Base-by-base conservation (phyloP, 1,140 invertebrate species). In the Diabrotica undecimpunctata region DNA sequence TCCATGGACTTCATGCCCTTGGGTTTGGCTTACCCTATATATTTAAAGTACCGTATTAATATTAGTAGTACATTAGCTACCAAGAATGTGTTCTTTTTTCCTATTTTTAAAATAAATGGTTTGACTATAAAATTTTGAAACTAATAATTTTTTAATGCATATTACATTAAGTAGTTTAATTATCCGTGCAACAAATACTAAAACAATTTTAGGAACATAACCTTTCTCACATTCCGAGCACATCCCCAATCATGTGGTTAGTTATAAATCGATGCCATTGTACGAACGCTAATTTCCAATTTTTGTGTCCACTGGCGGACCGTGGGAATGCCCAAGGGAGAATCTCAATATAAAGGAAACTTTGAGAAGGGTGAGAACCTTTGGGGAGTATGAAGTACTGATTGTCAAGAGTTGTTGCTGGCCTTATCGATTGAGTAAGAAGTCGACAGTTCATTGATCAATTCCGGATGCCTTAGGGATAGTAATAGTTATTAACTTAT, bases 341-440 rank as follows among this genome's bases (percentile, higher is more conserved):
- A 46, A 46, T 46, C 41, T 46, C 41, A 46, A 46, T 46, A 46
- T 46, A 46, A 46, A 46, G n/a, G 41, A 46, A 46, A 46, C 41
- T 46, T 46, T 46, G 41, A 46, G 8, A 6, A 46, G 41, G 41
- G 41, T 46, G 41, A 46, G 8, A 46, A 46, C 5, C 41, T 46
- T 4, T n/a, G 3, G 41, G 41, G 41, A 46, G n/a, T 46, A 10
- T 10, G 8, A 8, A 46, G 41, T 46, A n/a, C 8, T 46, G 41
- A 46, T 46, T 46, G 41, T 46, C 41, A 46, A 46, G 41, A 46
- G 41, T 46, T 46, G 41, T 46, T 46, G 41, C 41, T 46, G 41
- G 41, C 41, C 41, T n/a, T 46, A 46, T 46, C 41, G 41, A 46
- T 46, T 46, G 8, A 46, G n/a, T n/a, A 46, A 46, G 41, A 46